Conservation (phyloP, 2,113 vertebrate genomes). For the Felis chaus region DNA sequence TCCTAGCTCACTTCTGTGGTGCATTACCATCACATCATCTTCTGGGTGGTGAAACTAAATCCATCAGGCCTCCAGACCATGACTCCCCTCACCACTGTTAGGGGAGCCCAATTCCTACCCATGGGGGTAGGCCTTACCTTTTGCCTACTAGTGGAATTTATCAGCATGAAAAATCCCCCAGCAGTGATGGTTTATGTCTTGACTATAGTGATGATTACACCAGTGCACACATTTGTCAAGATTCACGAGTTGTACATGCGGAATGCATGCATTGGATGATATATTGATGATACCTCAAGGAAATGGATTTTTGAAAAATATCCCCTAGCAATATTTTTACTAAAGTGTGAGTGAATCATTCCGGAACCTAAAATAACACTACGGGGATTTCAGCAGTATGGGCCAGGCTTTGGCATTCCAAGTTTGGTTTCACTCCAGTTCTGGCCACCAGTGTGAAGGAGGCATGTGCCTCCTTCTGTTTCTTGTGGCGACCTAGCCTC, state of each 20-base stretch:
- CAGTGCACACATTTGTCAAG: neutral
- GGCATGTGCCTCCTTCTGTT: neutral
- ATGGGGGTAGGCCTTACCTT: neutral
- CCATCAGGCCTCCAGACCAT: neutral
- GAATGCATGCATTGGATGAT: neutral
- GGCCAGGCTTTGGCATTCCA: neutral
- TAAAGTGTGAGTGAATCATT: slow-evolving; percentile 10
- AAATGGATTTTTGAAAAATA: slow-evolving; percentile 41
- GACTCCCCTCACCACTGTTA: neutral
- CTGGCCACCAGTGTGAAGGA: neutral
- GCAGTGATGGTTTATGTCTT: neutral
- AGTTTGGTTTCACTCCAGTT: neutral
- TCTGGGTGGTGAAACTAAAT: neutral
- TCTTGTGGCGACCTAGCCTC: neutral
- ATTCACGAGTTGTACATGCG: neutral
- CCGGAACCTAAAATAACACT: slow-evolving; percentile 9
- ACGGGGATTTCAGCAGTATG: neutral
- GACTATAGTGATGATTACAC: neutral
- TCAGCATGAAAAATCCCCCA: neutral
- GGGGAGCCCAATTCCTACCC: neutral
- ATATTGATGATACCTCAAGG: neutral
- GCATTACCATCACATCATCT: neutral
- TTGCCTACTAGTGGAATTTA: neutral
- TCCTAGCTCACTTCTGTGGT: neutral
- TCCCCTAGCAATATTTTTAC: neutral